Conservation (phyloP, 2,113 vertebrate genomes). For the Apteryx mantelli region DNA sequence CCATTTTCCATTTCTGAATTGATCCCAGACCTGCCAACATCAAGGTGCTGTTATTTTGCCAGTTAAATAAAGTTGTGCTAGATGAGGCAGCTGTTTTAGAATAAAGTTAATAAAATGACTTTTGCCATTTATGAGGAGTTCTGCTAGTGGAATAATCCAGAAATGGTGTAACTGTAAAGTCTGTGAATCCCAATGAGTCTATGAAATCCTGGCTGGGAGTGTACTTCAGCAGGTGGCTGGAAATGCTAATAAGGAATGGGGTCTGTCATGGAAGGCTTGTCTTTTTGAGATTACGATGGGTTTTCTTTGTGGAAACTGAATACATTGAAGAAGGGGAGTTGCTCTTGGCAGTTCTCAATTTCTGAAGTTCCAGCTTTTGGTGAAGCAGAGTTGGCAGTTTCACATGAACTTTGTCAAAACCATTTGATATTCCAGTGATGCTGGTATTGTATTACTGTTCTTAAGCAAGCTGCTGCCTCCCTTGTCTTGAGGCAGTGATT, state of each 20-base stretch:
- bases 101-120: conserved; percentile 48
- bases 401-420: not conserved
- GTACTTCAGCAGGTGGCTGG: conserved; percentile 49
- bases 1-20: conserved; percentile 1
- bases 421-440: not conserved
- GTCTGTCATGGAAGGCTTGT: conserved; percentile 2
- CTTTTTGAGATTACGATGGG: not conserved
- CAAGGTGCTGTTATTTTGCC: conserved; percentile 31
- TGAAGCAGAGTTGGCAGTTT: conserved; percentile 29
- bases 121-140: conserved; percentile 31
- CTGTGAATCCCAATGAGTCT: conserved; percentile 46
- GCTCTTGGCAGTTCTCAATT: not conserved
- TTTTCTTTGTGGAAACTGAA: conserved; percentile 30
- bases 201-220: conserved; percentile 35
- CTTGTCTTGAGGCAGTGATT: not conserved
- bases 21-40: conserved; percentile 22
- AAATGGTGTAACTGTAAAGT: conserved; percentile 43
- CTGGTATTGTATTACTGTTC: not conserved
- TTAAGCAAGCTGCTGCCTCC: not conserved
- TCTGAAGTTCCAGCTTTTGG: conserved; percentile 14
- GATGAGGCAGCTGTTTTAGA: conserved; percentile 37
- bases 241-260: conserved; percentile 28
- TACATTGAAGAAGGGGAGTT: conserved; percentile 5
- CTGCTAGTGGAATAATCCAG: conserved; percentile 31
- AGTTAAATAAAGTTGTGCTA: not conserved